These are phyloP conservation scores for Platyura marginata DNA, from an alignment of 1,140 invertebrate species.

Conservation along the genomic window DNA sequence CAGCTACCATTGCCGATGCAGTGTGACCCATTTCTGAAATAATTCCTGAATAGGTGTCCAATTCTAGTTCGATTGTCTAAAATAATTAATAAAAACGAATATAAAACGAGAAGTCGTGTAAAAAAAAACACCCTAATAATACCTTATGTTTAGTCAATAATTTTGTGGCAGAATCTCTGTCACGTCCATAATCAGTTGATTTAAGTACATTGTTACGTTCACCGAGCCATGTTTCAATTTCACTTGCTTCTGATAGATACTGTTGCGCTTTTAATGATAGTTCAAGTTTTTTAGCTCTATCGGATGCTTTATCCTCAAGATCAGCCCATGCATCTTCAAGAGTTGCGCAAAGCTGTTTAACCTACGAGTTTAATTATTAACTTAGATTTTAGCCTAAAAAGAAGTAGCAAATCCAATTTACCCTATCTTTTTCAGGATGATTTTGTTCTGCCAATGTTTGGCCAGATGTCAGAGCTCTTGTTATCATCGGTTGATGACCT, in stretches of 20 bases:
- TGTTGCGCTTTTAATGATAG: constrained; percentile 75
- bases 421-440: constrained; percentile 59
- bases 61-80: constrained; percentile 76
- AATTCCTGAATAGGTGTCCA: constrained; percentile 85
- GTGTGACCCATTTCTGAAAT: constrained; percentile 82
- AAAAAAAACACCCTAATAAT: too few relatives aligned
- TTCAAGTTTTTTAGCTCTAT: constrained; percentile 60
- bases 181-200: constrained; percentile 68
- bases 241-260: constrained; percentile 75
- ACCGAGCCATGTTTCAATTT: constrained; percentile 83
- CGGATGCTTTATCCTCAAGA: constrained; percentile 44
- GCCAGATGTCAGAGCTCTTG: constrained; percentile 57
- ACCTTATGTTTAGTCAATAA: constrained; percentile 85
- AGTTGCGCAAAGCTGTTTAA: constrained; percentile 41
- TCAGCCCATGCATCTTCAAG: constrained; percentile 49
- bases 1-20: constrained; percentile 56
- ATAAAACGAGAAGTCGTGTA: constrained; percentile 5
- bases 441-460: constrained; percentile 44
- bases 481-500: constrained; percentile 66
- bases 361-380: too few relatives aligned
- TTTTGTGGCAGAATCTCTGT: constrained; percentile 77
- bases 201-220: constrained; percentile 68
- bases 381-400: too few relatives aligned
- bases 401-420: too few relatives aligned
- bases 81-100: too few relatives aligned